phyloP scores from a whole-genome alignment of 2,888 invertebrate genomes.

The Syrphus vitripennis region DNA sequence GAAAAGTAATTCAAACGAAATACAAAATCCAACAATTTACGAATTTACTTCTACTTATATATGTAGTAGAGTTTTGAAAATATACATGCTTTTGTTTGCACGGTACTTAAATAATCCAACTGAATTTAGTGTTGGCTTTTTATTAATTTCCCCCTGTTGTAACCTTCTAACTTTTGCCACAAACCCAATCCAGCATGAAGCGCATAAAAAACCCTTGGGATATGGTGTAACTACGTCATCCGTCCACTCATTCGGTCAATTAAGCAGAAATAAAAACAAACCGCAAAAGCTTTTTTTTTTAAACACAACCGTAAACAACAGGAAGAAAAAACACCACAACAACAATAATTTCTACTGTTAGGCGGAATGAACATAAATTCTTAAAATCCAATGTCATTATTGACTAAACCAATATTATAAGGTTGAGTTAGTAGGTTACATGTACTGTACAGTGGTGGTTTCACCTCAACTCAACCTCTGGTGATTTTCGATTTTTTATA shows the following conservation, averaged over 20 bases:
- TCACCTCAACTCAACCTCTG: slow-evolving; percentile 2
- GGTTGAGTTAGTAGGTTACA: too few relatives aligned
- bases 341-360: background rate
- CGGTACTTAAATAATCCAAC: background rate
- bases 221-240: background rate
- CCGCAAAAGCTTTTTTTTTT: background rate
- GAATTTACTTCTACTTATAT: too few relatives aligned
- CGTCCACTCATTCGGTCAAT: slow-evolving; percentile 47
- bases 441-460: background rate
- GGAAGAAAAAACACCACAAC: background rate
- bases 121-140: background rate
- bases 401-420: background rate
- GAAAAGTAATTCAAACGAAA: too few relatives aligned
- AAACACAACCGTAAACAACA: background rate
- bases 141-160: background rate
- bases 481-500: background rate
- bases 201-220: slow-evolving; percentile 5
- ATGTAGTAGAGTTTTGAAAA: too few relatives aligned
- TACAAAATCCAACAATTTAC: too few relatives aligned
- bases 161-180: slow-evolving; percentile 28
- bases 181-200: slow-evolving; percentile 34
- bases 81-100: too few relatives aligned
- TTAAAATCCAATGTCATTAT: background rate
- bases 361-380: background rate
- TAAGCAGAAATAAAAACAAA: slow-evolving; percentile 49